phyloP scores from a whole-genome alignment of 2,797 vertebrate genomes.

The Epinephelus awoara region DNA sequence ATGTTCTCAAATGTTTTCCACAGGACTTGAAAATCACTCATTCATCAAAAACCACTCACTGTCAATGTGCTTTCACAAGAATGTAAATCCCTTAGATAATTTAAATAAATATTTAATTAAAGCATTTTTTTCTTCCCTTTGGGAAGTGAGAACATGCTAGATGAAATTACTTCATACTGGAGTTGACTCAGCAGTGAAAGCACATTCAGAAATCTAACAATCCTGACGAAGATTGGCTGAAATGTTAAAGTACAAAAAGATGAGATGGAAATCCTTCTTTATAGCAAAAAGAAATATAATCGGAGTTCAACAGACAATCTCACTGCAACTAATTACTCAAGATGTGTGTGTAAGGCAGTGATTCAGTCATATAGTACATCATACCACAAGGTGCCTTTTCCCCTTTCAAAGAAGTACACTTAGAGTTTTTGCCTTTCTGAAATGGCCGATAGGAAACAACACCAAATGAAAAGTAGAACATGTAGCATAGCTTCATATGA shows the following conservation, averaged over 20 bases:
- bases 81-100: conserved; percentile 49
- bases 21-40: conserved; percentile 26
- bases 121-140: conserved; percentile 23
- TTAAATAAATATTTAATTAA: conserved; percentile 75
- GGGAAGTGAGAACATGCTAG: conserved; percentile 31
- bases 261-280: conserved; percentile 12
- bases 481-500: conserved; percentile 13
- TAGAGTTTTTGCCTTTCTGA: conserved; percentile 38
- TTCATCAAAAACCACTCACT: conserved; percentile 8
- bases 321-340: conserved; percentile 27
- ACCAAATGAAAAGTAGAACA: conserved; percentile 5
- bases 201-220: conserved; percentile 38
- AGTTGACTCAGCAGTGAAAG: conserved; percentile 18
- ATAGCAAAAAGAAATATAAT: not conserved
- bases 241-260: conserved; percentile 37
- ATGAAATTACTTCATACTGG: conserved; percentile 28
- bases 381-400: conserved; percentile 15
- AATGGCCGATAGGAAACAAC: conserved; percentile 21
- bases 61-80: conserved; percentile 26
- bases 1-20: conserved; percentile 17
- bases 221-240: conserved; percentile 7
- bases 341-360: conserved; percentile 54
- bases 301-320: conserved; percentile 41
- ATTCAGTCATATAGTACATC: conserved; percentile 30
- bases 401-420: conserved; percentile 47